Percentiles rank a stretch among this genome's conserved stretches.
phyloP scores from a whole-genome alignment of 1,140 invertebrate species.

The Phocides pigmalion region DNA sequence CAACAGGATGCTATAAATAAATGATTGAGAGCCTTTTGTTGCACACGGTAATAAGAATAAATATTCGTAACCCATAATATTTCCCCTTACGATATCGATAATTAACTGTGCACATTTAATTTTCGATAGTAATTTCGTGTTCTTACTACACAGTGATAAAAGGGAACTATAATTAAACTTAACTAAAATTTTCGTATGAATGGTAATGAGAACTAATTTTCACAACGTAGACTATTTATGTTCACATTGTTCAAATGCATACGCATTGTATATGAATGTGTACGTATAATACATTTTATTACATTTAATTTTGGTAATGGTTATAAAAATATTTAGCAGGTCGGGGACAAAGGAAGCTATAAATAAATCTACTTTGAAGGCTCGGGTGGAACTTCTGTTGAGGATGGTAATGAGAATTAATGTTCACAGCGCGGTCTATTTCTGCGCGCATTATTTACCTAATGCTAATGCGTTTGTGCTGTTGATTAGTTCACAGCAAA shows the following conservation, averaged over 20 bases:
- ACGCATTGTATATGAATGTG: not conserved
- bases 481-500: conserved; percentile 3
- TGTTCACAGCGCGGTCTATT: conserved; percentile 44
- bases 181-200: not conserved
- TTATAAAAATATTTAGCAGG: no score
- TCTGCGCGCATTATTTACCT: conserved; percentile 36
- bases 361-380: conserved; percentile 16
- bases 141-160: no score
- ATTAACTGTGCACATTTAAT: no score
- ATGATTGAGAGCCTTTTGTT: no score
- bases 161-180: not conserved
- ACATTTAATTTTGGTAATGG: no score
- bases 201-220: not conserved
- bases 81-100: no score
- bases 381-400: conserved; percentile 30
- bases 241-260: no score
- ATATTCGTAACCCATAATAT: no score
- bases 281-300: no score
- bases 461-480: conserved; percentile 11
- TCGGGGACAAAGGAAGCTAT: not conserved
- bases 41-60: no score
- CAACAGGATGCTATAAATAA: conserved; percentile 2
- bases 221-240: not conserved
- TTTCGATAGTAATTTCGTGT: no score
- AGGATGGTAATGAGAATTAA: conserved; percentile 40